Percentiles rank a stretch among this genome's conserved stretches.
phyloP scores from a whole-genome alignment of 2,888 invertebrate species.

The Liopterus haemorrhoidalis region DNA sequence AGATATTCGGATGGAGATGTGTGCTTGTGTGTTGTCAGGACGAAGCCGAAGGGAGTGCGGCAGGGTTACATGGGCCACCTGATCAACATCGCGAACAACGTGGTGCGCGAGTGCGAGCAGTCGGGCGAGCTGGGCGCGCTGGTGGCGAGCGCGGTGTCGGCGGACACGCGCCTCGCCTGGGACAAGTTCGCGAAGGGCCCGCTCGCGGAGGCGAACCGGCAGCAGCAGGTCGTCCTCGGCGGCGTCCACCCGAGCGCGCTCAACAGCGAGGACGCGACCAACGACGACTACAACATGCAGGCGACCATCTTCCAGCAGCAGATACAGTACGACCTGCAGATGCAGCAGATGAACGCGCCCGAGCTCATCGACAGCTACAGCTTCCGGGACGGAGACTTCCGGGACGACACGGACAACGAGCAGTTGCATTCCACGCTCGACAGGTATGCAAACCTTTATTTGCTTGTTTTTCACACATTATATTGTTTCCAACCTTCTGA shows the following conservation, averaged over 20 bases:
- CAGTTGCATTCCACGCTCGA: too few species aligned
- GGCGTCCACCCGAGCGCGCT: constrained; percentile 45
- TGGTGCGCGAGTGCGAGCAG: constrained; percentile 48
- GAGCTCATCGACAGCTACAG: neutral
- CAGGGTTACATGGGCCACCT: constrained; percentile 64
- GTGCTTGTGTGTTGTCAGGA: constrained; percentile 43
- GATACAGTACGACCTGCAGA: too few species aligned
- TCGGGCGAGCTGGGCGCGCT: constrained; percentile 52
- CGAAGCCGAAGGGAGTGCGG: constrained; percentile 50
- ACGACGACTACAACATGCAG: constrained; percentile 49
- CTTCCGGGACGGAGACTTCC: neutral
- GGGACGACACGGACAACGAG: neutral
- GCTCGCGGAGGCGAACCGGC: constrained; percentile 40
- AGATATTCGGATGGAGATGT: too few species aligned
- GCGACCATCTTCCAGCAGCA: constrained; percentile 49
- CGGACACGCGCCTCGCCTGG: constrained; percentile 45
- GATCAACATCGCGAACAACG: constrained; percentile 55
- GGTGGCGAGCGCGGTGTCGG: constrained; percentile 50
- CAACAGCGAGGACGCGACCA: constrained; percentile 50
- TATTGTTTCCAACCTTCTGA: too few species aligned
- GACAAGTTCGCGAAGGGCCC: constrained; percentile 42
- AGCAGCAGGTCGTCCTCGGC: constrained; percentile 42
- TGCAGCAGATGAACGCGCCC: too few species aligned
- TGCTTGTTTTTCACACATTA: neutral
- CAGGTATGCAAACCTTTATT: too few species aligned